These are phyloP conservation scores for Lamellibrachia columna DNA, from an alignment of 2,888 invertebrate species.

Conservation along the genomic window DNA sequence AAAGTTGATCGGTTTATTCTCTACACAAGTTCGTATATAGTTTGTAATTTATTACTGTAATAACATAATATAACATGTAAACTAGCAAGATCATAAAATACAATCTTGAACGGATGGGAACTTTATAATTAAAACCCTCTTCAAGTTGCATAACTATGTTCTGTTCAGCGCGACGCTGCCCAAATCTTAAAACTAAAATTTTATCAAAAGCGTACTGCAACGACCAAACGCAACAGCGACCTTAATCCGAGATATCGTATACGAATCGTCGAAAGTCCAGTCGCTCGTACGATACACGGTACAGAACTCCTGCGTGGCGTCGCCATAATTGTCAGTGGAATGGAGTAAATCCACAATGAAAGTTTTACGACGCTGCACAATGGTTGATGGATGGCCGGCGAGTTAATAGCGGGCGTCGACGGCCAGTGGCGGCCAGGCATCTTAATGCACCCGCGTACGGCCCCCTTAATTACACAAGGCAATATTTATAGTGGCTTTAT, in stretches of 20 bases:
- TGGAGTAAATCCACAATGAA: conserved; percentile 16
- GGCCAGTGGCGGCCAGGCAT: background rate
- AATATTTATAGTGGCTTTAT: conserved; percentile 16
- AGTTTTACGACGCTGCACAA: conserved; percentile 16
- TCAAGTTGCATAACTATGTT: too few species aligned
- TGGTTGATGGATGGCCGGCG: background rate
- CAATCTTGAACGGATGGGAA: background rate
- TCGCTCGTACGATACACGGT: background rate
- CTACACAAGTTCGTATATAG: background rate
- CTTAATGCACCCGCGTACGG: conserved; percentile 6
- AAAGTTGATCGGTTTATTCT: background rate
- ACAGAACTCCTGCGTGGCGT: background rate
- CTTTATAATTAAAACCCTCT: too few species aligned
- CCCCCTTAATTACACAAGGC: conserved; percentile 16
- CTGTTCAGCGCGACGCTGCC: too few species aligned
- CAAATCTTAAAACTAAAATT: too few species aligned
- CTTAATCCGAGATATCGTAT: background rate
- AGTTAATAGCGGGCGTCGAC: conserved; percentile 7
- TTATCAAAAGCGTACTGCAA: background rate
- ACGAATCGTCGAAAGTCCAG: background rate
- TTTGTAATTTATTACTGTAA: background rate
- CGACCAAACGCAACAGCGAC: background rate
- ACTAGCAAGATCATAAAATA: background rate
- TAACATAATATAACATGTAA: background rate
- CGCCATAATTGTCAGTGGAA: background rate